These are phyloP conservation scores for Brachionichthys hirsutus DNA, from an alignment of 2,113 vertebrate species.

Conservation along the genomic window DNA sequence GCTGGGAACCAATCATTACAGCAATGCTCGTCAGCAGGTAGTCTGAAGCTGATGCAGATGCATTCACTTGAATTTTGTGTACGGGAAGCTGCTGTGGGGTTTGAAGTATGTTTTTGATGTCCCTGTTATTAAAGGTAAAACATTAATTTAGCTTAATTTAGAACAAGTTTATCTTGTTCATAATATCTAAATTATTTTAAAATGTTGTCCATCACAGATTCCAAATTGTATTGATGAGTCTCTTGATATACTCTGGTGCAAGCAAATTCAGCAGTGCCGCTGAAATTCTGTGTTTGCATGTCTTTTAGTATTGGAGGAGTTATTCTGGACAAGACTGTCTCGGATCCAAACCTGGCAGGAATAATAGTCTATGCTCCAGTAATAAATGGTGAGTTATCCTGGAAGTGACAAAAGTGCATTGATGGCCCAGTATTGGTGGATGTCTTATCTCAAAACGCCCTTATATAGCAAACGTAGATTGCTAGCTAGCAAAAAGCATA, in stretches of 20 bases:
- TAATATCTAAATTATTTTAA: too few relatives aligned
- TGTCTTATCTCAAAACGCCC: too few relatives aligned
- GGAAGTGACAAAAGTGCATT: background rate
- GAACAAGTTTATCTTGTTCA: too few relatives aligned
- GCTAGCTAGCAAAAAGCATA: too few relatives aligned
- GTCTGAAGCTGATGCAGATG: too few relatives aligned
- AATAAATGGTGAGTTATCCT: constrained; percentile 86
- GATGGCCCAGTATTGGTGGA: background rate
- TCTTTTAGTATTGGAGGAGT: constrained; percentile 89
- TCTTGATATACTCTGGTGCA: background rate
- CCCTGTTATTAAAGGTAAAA: background rate
- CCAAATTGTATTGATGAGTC: too few relatives aligned
- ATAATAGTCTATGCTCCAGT: constrained; percentile 93
- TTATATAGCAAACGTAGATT: too few relatives aligned
- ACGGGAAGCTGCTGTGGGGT: too few relatives aligned
- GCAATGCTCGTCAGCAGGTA: constrained; percentile 97
- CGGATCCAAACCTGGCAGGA: constrained; percentile 88
- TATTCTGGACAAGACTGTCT: constrained; percentile 92
- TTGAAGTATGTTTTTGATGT: too few relatives aligned
- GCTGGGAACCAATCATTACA: constrained; percentile 92
- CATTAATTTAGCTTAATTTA: too few relatives aligned
- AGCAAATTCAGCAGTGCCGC: background rate
- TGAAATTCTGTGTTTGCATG: constrained; percentile 10
- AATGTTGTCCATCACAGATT: too few relatives aligned
- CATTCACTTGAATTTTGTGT: background rate